Evolutionary conservation across 2,113 vertebrate genomes (phyloP).

Genomic region (Carettochelys insculpta): DNA sequence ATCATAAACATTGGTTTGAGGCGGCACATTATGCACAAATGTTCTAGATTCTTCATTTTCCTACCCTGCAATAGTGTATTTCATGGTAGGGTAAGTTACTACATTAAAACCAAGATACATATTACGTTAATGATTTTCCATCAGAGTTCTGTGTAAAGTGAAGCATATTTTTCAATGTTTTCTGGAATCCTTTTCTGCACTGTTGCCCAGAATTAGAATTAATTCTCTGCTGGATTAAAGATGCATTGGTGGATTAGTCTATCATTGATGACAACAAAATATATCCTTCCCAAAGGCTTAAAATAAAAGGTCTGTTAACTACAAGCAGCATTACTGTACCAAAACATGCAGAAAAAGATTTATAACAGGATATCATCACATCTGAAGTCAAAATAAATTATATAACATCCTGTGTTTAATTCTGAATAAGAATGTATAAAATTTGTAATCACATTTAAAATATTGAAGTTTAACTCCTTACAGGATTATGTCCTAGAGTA

Average conservation of each 20-base stretch:
- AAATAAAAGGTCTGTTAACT: constrained; percentile 68
- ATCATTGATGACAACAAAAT: constrained; percentile 75
- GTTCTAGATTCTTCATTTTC: background rate
- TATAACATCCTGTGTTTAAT: background rate
- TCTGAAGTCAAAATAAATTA: background rate
- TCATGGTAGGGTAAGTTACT: constrained; percentile 5
- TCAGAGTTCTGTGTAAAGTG: constrained; percentile 41
- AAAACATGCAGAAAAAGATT: background rate
- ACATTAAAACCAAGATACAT: background rate
- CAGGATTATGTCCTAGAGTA: background rate
- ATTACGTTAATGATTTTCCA: constrained; percentile 12
- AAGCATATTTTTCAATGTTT: constrained; percentile 65
- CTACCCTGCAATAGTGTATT: background rate
- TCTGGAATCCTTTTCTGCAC: constrained; percentile 68
- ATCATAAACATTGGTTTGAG: background rate
- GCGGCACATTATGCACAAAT: background rate
- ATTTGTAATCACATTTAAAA: background rate
- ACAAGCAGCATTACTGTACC: constrained; percentile 25
- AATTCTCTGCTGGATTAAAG: constrained; percentile 75
- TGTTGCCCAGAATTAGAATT: constrained; percentile 75
- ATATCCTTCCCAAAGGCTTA: constrained; percentile 71
- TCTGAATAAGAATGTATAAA: background rate
- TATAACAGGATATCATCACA: background rate
- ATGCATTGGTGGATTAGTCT: constrained; percentile 76
- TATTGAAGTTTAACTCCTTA: background rate